Evolutionary conservation across 2,888 invertebrate species (phyloP).

Genomic region (Zygogramma bicolorata): DNA sequence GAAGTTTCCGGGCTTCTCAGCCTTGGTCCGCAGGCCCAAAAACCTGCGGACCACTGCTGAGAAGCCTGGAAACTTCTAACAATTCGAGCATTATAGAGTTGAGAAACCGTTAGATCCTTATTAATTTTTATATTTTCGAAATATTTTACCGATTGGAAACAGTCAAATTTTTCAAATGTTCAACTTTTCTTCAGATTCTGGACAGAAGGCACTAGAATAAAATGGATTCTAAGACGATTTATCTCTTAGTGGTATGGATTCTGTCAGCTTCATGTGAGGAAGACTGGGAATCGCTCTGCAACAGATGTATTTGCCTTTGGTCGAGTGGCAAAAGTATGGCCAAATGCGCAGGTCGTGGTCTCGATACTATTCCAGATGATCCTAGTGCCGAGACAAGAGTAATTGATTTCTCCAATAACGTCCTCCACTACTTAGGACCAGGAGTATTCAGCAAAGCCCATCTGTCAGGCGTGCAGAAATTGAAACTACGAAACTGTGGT

Average conservation of each 20-base stretch:
- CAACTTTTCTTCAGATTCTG: not conserved
- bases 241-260: constrained; percentile 33
- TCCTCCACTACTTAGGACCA: constrained; percentile 74
- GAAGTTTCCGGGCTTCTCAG: too few relatives aligned
- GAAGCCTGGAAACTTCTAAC: too few relatives aligned
- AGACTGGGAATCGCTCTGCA: constrained; percentile 71
- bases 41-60: too few relatives aligned
- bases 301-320: constrained; percentile 87
- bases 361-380: constrained; percentile 78
- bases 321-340: constrained; percentile 86
- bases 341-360: constrained; percentile 74
- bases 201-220: constrained; percentile 7
- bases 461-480: constrained; percentile 84
- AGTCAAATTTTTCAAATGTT: too few relatives aligned
- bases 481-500: constrained; percentile 81
- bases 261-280: constrained; percentile 66
- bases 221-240: constrained; percentile 41
- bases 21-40: too few relatives aligned
- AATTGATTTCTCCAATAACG: constrained; percentile 80
- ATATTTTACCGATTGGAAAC: too few relatives aligned
- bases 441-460: constrained; percentile 78
- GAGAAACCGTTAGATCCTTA: too few relatives aligned
- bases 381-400: constrained; percentile 80
- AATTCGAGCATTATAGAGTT: too few relatives aligned
- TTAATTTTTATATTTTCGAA: too few relatives aligned